These are phyloP conservation scores for Halesus radiatus DNA, from an alignment of 1,140 invertebrate species.

Conservation along the genomic window DNA sequence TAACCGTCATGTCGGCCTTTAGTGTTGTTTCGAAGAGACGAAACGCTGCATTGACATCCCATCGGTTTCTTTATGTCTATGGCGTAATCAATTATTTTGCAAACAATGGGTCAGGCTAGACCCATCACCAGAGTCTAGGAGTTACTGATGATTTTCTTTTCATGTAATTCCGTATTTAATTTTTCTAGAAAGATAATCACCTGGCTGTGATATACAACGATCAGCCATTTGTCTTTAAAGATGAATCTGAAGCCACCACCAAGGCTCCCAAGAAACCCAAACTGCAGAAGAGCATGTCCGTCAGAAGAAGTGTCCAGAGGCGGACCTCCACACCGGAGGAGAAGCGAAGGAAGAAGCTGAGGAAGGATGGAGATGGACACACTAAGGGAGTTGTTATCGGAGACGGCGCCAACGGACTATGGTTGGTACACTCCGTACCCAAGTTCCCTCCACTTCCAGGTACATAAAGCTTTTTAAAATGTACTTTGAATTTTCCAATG, in stretches of 20 bases:
- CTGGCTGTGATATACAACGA: constrained; percentile 88
- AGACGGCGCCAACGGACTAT: constrained; percentile 82
- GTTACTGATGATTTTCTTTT: too few species aligned
- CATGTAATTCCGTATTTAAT: too few species aligned
- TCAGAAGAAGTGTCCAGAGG: constrained; percentile 55
- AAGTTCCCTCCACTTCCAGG: constrained; percentile 78
- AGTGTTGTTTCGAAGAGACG: too few species aligned
- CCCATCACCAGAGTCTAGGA: too few species aligned
- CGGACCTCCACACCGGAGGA: constrained; percentile 60
- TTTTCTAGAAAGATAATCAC: constrained; percentile 61
- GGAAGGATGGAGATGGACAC: constrained; percentile 77
- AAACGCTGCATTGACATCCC: too few species aligned
- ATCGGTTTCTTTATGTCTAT: too few species aligned
- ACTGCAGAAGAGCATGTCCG: constrained; percentile 28
- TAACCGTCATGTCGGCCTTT: too few species aligned
- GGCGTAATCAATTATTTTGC: too few species aligned
- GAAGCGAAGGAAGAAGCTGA: constrained; percentile 63
- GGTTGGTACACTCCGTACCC: constrained; percentile 94
- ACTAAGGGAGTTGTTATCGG: constrained; percentile 87
- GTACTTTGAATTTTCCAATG: too few species aligned
- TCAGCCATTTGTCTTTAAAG: constrained; percentile 77
- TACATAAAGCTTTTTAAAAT: constrained; percentile 47
- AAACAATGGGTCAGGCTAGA: too few species aligned
- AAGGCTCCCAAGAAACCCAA: constrained; percentile 20
- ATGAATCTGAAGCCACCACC: neutral